Conservation (phyloP, 2,797 vertebrate genomes). For the Eidolon dupreanum region DNA sequence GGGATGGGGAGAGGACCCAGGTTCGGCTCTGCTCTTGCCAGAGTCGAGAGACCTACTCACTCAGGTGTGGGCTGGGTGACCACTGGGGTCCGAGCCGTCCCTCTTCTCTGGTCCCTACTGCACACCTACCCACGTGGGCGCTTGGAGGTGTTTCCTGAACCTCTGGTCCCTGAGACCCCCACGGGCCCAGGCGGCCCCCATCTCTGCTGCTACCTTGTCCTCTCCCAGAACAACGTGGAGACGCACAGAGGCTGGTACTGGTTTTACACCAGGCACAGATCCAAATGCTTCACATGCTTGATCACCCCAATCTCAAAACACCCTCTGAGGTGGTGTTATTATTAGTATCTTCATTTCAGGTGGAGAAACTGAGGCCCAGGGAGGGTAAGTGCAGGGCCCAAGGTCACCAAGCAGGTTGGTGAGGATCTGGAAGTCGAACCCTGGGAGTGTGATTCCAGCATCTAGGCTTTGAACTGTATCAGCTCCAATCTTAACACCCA, state of each 20-base stretch:
- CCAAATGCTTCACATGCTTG: background rate
- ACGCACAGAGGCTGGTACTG: background rate
- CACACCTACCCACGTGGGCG: accelerated
- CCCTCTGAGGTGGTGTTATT: background rate
- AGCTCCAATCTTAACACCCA: background rate
- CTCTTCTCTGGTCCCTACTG: background rate
- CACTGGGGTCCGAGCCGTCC: background rate
- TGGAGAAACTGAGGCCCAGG: background rate
- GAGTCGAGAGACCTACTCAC: background rate
- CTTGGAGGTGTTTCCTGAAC: background rate
- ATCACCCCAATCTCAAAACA: background rate
- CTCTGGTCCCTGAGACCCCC: background rate
- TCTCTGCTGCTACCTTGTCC: accelerated
- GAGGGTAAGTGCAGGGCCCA: background rate
- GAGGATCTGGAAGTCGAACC: background rate
- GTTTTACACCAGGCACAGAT: background rate
- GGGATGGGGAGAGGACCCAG: background rate
- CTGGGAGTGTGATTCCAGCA: background rate
- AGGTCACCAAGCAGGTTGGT: background rate
- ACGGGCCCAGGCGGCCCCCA: accelerated
- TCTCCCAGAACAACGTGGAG: background rate
- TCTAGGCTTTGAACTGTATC: background rate
- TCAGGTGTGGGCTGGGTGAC: background rate
- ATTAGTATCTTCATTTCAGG: background rate
- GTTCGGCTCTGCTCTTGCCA: accelerated